Evolutionary conservation across 2,888 invertebrate species (phyloP).

Genomic region (Notocelia uddmanniana): DNA sequence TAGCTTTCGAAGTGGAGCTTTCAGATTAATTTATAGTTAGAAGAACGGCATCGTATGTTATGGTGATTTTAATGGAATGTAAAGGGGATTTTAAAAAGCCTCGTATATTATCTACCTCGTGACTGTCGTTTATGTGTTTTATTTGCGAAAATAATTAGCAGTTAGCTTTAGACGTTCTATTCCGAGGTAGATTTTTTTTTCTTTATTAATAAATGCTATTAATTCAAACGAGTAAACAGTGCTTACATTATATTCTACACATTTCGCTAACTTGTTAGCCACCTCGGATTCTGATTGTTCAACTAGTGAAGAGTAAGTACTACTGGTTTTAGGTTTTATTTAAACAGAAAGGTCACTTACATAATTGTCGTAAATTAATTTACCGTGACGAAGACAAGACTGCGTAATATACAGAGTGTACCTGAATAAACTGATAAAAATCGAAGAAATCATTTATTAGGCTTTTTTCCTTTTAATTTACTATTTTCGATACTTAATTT

Average conservation of each 20-base stretch:
- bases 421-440: not conserved
- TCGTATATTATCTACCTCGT: constrained; percentile 41
- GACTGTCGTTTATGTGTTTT: constrained; percentile 22
- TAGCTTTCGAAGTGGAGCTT: constrained; percentile 71
- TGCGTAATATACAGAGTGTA: not conserved
- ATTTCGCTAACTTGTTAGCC: not conserved
- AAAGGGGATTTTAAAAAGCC: constrained; percentile 48
- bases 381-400: constrained; percentile 67
- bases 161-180: constrained; percentile 20
- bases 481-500: too few relatives aligned
- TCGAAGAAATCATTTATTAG: not conserved
- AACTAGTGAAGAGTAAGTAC: not conserved
- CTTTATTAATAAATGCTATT: constrained; percentile 17
- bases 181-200: constrained; percentile 5
- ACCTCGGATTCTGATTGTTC: not conserved
- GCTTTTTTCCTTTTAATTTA: not conserved
- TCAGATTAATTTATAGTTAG: constrained; percentile 77
- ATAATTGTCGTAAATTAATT: constrained; percentile 75
- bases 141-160: constrained; percentile 35
- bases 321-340: not conserved
- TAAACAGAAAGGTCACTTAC: constrained; percentile 62
- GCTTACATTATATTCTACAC: not conserved
- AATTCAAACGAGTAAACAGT: not conserved
- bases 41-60: constrained; percentile 60
- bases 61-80: constrained; percentile 74